Evolutionary conservation across 1,140 invertebrate species (phyloP), one percentile per base, ranked within the genome.

Genomic region (Drosophila sp.): DNA sequence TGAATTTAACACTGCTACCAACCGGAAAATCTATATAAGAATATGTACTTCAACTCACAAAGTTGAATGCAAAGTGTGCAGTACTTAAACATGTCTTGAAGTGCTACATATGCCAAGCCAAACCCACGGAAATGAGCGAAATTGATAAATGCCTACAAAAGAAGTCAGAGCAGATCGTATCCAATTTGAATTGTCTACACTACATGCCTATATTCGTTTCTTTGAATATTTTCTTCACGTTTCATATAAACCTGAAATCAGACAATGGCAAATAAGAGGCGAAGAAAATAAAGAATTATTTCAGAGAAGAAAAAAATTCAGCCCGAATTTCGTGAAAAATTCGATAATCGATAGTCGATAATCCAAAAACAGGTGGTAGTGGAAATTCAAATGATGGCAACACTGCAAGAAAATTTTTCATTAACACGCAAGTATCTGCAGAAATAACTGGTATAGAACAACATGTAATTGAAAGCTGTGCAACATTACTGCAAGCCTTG

Each of bases 381-480:
- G n/a, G n/a, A n/a, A n/a, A n/a, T n/a, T n/a, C n/a, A n/a, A n/a
- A n/a, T n/a, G n/a, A 50, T 62, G 58, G 58, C 34, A 62, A 62
- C 48, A 50, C 58, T n/a, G 40, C 40, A 32, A 45, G 40, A 56
- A 56, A 9, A 51, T 51, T 50, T 51, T 63, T 63, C 11, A 21
- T 8, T 21, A 21, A 45, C 21, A 4, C 16, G 3, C 16, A 21
- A 8, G 18, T 45, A 21, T 45, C 43, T 18, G 43, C 16, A 21
- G 43, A 45, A 45, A 45, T 45, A 36, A 46, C 21, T 63, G 61
- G 45, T 18, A 38, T 51, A 40, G 25, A 45, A 8, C 5, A 54
- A 54, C n/a, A n/a, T n/a, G n/a, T n/a, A 56, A n/a, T 27, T 41
- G 56, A 32, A 69, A 58, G 32, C 4, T 50, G 53, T 64, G 36